A percentile compares a stretch with the other conserved stretches of the same genome.
phyloP scores from a whole-genome alignment of 2,113 vertebrate genomes.

The Myotis brandtii region DNA sequence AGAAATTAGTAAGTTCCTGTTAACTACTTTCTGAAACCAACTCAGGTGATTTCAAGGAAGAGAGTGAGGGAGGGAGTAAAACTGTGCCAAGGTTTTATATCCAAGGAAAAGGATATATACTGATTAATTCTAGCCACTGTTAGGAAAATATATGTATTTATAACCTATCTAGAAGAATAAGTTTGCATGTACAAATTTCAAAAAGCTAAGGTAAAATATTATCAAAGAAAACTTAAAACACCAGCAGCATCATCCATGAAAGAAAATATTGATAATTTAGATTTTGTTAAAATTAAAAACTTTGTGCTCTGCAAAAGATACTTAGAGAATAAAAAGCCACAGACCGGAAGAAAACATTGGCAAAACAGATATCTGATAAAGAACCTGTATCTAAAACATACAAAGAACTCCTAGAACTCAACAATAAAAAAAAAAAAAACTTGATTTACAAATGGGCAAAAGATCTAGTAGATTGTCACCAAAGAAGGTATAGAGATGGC shows the following conservation, averaged over 20 bases:
- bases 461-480: not conserved
- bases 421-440: conserved; percentile 7
- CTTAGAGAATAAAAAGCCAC: not conserved
- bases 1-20: not conserved
- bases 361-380: not conserved
- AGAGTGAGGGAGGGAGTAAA: not conserved
- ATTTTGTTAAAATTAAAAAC: conserved; percentile 10
- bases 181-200: not conserved
- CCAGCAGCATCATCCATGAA: not conserved
- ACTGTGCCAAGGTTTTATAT: not conserved
- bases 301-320: not conserved
- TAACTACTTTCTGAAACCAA: not conserved
- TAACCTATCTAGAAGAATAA: not conserved
- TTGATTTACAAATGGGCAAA: not conserved
- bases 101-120: not conserved
- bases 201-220: conserved; percentile 10
- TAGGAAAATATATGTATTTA: not conserved
- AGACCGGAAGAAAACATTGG: not conserved
- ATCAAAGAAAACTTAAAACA: not conserved
- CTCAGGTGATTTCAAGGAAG: not conserved
- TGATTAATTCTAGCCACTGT: not conserved
- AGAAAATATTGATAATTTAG: not conserved
- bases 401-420: not conserved
- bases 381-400: not conserved
- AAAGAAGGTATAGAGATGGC: not conserved